A percentile compares a stretch with the other conserved stretches of the same genome.
phyloP scores from a whole-genome alignment of 1,140 invertebrate genomes.

The Euura lappo region DNA sequence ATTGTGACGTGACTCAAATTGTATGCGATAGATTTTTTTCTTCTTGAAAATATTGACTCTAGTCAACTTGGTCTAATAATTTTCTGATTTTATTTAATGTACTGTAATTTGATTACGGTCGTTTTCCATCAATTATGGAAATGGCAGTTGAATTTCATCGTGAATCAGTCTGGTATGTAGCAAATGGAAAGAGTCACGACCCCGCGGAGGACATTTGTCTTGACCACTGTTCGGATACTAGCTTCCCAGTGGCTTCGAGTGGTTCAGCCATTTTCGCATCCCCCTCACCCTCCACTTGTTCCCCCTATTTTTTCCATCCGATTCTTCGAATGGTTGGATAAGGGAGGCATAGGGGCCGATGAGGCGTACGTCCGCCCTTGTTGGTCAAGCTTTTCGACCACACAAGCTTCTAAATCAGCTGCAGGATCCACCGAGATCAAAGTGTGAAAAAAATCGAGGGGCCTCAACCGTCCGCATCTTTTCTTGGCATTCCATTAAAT shows the following conservation, averaged over 20 bases:
- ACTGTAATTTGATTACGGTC: too few species aligned
- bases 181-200: background rate
- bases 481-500: constrained; percentile 5
- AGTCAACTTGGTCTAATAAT: too few species aligned
- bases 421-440: background rate
- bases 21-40: too few species aligned
- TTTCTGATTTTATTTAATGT: too few species aligned
- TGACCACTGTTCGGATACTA: background rate
- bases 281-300: background rate
- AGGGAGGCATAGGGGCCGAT: too few species aligned
- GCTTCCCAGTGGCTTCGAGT: background rate
- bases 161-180: too few species aligned
- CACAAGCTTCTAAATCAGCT: constrained; percentile 4
- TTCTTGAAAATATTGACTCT: too few species aligned
- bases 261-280: background rate
- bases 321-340: background rate
- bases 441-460: background rate
- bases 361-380: background rate
- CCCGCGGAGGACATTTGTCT: background rate
- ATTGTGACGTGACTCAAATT: too few species aligned
- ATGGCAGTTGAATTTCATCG: too few species aligned
- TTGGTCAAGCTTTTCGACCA: background rate
- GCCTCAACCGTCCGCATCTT: background rate
- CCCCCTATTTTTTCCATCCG: background rate
- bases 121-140: too few species aligned